Percentiles rank a stretch among this genome's conserved stretches.
Evolutionary conservation across 1,140 invertebrate species (phyloP).

Genomic region (Acarapis woodi): DNA sequence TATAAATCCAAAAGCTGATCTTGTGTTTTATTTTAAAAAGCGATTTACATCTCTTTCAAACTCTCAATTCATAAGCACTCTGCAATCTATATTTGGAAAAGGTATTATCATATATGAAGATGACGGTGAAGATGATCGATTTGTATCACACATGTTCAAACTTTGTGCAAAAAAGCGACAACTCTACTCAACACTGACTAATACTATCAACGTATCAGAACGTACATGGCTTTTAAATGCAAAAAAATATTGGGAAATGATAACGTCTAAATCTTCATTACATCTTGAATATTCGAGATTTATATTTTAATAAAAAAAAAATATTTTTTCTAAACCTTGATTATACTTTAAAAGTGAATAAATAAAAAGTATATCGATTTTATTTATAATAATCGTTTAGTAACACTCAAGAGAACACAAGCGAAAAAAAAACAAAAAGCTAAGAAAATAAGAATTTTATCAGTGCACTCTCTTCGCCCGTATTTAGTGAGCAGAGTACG

Average conservation of each 20-base stretch:
- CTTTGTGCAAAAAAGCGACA: too few species aligned
- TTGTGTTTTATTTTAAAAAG: conserved; percentile 7
- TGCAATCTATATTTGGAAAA: not conserved
- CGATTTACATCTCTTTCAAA: not conserved
- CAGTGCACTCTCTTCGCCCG: conserved; percentile 65
- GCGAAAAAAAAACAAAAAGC: conserved; percentile 71
- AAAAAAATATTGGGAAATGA: conserved; percentile 9
- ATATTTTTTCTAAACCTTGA: too few species aligned
- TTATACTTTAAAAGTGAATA: too few species aligned
- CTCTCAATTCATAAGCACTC: not conserved
- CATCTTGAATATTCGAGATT: conserved; percentile 9
- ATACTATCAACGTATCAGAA: conserved; percentile 1
- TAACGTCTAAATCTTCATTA: conserved; percentile 8
- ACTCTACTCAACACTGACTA: too few species aligned
- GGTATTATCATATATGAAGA: not conserved
- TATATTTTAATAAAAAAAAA: conserved; percentile 8
- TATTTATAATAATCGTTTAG: conserved; percentile 44
- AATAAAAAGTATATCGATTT: too few species aligned
- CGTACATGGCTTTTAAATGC: conserved; percentile 6
- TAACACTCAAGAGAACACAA: conserved; percentile 64
- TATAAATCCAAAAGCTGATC: conserved; percentile 2
- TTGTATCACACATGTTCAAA: too few species aligned
- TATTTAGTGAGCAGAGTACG: conserved; percentile 75
- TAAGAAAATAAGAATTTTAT: conserved; percentile 64
- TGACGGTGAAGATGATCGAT: not conserved